Conservation (phyloP, 92 coral and sea anemone genomes). For the Siderastrea siderea region DNA sequence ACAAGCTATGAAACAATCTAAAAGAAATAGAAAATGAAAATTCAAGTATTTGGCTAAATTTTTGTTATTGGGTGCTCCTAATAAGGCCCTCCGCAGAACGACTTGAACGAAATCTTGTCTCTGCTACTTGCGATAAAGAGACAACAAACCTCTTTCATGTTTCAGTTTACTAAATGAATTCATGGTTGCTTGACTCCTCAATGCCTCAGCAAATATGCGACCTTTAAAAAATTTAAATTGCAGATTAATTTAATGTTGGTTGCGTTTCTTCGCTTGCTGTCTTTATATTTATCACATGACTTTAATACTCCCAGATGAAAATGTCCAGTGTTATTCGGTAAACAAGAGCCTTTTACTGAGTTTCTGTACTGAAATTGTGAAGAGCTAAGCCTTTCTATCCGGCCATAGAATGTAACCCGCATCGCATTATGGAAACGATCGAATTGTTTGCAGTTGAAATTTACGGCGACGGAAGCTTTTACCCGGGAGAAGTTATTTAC, state of each 20-base stretch:
- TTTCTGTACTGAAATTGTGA: no score
- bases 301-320: not conserved
- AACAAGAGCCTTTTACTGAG: not conserved
- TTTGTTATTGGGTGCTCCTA: no score
- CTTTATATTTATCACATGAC: no score
- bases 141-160: no score
- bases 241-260: not conserved
- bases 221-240: slow-evolving; percentile 9
- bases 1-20: no score
- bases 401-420: not conserved
- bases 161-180: no score
- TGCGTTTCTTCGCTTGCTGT: not conserved
- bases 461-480: slow-evolving; percentile 82
- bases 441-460: slow-evolving; percentile 86
- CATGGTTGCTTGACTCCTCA: slow-evolving; percentile 10
- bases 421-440: slow-evolving; percentile 78
- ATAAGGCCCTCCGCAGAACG: no score
- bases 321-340: not conserved
- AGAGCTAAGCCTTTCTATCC: no score
- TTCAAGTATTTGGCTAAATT: no score
- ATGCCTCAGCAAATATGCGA: slow-evolving; percentile 4
- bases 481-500: slow-evolving; percentile 89
- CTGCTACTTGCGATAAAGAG: no score
- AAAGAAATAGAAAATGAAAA: no score
- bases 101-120: no score